A percentile compares a stretch with the other conserved stretches of the same genome.
phyloP scores from a whole-genome alignment of 2,113 vertebrate species.

The Thunnus thynnus region DNA sequence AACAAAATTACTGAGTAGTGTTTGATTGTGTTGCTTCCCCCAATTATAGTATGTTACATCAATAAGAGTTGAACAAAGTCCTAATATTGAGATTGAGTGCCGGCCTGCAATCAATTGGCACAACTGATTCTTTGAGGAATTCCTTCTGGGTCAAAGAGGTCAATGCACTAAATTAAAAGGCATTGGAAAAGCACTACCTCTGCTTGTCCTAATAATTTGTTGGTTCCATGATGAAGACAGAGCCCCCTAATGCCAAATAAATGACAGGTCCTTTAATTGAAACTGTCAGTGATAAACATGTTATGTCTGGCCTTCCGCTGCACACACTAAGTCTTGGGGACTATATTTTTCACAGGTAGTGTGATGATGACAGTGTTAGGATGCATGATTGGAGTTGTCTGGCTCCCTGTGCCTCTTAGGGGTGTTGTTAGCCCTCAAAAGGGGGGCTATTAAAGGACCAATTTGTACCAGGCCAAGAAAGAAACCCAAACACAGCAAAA shows the following conservation, averaged over 20 bases:
- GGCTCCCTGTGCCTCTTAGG: not conserved
- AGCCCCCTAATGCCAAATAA: not conserved
- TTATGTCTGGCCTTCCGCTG: not conserved
- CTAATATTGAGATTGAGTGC: not conserved
- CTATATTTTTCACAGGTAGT: slow-evolving; percentile 27
- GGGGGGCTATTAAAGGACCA: slow-evolving; percentile 23
- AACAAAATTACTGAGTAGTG: not conserved
- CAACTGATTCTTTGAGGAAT: not conserved
- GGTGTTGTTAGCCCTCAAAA: slow-evolving; percentile 22
- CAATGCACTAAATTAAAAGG: slow-evolving; percentile 11
- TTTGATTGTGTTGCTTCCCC: slow-evolving; percentile 7
- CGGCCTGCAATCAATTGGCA: not conserved
- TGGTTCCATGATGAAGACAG: not conserved
- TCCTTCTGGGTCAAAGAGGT: not conserved
- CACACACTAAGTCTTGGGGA: not conserved
- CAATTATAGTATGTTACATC: not conserved
- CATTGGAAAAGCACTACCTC: not conserved
- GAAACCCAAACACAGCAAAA: slow-evolving; percentile 28
- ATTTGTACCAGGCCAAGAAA: slow-evolving; percentile 27
- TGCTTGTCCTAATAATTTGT: not conserved
- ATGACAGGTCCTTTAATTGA: not conserved
- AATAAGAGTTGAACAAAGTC: not conserved
- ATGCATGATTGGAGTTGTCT: slow-evolving; percentile 19
- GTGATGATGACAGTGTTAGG: slow-evolving; percentile 4
- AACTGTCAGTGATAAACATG: not conserved